phyloP scores from a whole-genome alignment of 1,140 invertebrate genomes.

The Fopius arisanus region DNA sequence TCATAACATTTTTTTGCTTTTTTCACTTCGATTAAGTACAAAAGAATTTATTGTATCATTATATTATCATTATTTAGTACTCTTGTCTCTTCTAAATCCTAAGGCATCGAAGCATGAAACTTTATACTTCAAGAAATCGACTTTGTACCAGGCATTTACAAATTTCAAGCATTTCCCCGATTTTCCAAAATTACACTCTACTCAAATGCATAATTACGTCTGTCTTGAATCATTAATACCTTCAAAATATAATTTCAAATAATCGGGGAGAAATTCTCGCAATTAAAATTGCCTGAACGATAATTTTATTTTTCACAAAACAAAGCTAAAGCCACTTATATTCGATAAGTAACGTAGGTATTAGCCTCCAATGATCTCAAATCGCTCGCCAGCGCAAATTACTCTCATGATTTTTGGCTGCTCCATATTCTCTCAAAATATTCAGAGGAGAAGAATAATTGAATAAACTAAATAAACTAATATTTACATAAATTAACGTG shows the following conservation, averaged over 20 bases:
- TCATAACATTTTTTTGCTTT: slow-evolving; percentile 36
- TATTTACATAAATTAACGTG: slow-evolving; percentile 54
- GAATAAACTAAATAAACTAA: slow-evolving; percentile 41
- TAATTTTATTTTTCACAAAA: background rate
- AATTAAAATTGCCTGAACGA: too few species aligned
- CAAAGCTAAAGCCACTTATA: slow-evolving; percentile 8
- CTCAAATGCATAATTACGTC: too few species aligned
- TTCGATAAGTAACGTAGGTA: slow-evolving; percentile 16
- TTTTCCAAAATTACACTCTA: too few species aligned
- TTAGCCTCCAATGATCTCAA: background rate
- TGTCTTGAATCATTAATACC: too few species aligned
- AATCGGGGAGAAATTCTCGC: too few species aligned
- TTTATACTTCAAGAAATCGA: slow-evolving; percentile 35
- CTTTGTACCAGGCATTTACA: slow-evolving; percentile 38
- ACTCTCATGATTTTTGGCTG: background rate
- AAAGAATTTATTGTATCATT: slow-evolving; percentile 42
- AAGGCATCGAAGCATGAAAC: slow-evolving; percentile 41
- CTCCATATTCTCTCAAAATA: slow-evolving; percentile 23
- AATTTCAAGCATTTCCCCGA: background rate
- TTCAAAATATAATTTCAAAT: too few species aligned
- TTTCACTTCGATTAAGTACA: slow-evolving; percentile 59
- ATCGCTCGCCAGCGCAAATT: background rate
- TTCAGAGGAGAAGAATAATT: slow-evolving; percentile 28
- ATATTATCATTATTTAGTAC: slow-evolving; percentile 39
- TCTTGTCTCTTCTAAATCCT: slow-evolving; percentile 40